Percentiles rank a stretch among this genome's conserved stretches.
phyloP scores from a whole-genome alignment of 92 coral and sea anemone species.

The Parazoanthus swiftii region DNA sequence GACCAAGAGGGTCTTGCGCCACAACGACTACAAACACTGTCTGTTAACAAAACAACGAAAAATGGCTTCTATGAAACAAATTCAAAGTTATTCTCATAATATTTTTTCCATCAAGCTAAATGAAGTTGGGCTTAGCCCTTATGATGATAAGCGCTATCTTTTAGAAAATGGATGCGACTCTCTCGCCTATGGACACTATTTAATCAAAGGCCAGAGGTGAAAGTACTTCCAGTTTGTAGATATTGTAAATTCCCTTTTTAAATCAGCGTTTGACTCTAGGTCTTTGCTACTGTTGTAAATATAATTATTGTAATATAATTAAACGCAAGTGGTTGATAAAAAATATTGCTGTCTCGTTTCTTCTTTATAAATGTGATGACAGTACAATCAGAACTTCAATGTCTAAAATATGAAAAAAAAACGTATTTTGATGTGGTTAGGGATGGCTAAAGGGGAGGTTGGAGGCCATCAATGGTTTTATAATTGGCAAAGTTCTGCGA shows the following conservation, averaged over 20 bases:
- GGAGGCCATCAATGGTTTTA: conserved; percentile 21
- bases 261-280: too few relatives aligned
- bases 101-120: conserved; percentile 29
- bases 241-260: too few relatives aligned
- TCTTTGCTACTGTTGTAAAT: too few relatives aligned
- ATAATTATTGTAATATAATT: too few relatives aligned
- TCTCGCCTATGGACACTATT: neutral
- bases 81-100: conserved; percentile 28
- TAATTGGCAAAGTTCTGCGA: neutral
- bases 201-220: neutral
- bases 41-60: neutral
- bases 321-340: too few relatives aligned
- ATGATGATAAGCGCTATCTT: neutral
- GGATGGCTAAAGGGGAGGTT: conserved; percentile 30
- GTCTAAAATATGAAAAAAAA: neutral
- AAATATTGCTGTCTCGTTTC: neutral
- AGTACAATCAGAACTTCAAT: neutral
- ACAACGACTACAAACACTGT: conserved; percentile 37
- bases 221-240: too few relatives aligned
- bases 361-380: neutral
- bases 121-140: conserved; percentile 44
- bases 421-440: neutral
- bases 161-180: conserved; percentile 8
- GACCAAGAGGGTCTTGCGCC: conserved; percentile 39
- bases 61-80: conserved; percentile 22